Evolutionary conservation across 2,888 invertebrate species (phyloP).

Genomic region (Perithous albicinctus): DNA sequence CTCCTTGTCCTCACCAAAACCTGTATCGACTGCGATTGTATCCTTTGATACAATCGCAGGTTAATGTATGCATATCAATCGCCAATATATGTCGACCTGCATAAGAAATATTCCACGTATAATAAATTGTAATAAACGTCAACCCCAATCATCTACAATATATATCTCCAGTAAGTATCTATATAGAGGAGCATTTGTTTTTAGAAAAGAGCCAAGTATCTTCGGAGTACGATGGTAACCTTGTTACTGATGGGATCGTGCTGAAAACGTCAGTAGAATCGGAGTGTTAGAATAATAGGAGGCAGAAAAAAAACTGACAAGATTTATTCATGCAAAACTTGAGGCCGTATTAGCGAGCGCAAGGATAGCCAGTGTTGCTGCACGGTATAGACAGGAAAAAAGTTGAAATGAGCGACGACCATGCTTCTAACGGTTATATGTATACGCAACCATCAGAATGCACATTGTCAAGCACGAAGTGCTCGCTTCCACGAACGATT

Average conservation of each 20-base stretch:
- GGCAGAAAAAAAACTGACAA: conserved; percentile 13
- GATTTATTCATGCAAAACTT: conserved; percentile 54
- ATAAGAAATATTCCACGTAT: not conserved
- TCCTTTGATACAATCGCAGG: conserved; percentile 8
- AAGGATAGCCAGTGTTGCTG: conserved; percentile 14
- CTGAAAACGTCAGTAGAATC: not conserved
- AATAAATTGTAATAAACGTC: not conserved
- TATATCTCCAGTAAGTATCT: not conserved
- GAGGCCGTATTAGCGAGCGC: conserved; percentile 35
- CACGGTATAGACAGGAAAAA: conserved; percentile 9
- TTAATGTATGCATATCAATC: not conserved
- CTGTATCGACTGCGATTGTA: conserved; percentile 20
- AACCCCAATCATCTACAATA: not conserved
- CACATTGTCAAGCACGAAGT: conserved; percentile 61
- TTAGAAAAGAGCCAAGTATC: not conserved
- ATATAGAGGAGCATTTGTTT: too few species aligned
- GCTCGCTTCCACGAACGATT: conserved; percentile 42
- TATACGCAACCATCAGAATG: conserved; percentile 49
- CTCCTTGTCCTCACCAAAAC: not conserved
- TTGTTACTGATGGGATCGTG: conserved; percentile 18
- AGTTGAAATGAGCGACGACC: conserved; percentile 30
- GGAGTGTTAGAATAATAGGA: conserved; percentile 8
- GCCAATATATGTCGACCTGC: not conserved
- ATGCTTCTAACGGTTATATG: conserved; percentile 27
- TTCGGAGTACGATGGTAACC: not conserved